Evolutionary conservation across 1,140 invertebrate species (phyloP), one percentile per base, ranked within the genome.

Genomic region (Drosophila novamexicana): DNA sequence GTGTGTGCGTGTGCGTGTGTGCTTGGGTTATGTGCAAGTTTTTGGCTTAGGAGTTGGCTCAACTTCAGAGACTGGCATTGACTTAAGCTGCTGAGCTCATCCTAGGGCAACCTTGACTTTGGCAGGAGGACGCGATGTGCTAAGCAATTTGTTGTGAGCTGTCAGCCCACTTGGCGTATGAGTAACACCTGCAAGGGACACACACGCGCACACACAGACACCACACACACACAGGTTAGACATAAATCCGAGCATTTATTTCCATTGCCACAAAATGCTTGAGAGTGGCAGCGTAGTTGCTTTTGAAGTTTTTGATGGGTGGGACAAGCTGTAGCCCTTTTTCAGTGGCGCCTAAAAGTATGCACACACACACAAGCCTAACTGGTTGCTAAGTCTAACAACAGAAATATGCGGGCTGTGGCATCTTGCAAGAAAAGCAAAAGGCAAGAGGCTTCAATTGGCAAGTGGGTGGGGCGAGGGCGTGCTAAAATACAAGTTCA

Each of bases 181-280:
- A 54, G 82, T 73, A 82, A 73, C 83, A 88, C 82, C 82, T 86
- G 79, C 79, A 77, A 77, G 62, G 44, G 49, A 61, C 39, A 49
- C 54, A n/a, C 39, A 39, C 22, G 12, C 57, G 63, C 10, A 18
- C 42, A 50, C 16, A 57, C 9, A 44, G 12, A 62, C 34, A 34
- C 37, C 16, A 57, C 16, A 53, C 16, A 62, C 49, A 44, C 56
- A 40, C 34, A 54, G 63, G 59, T 67, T 63, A 73, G 44, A 61
- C 69, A 82, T 89, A 89, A 89, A 89, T 83, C 79, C 66, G 61
- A 83, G 80, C 76, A 86, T 83, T 86, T 88, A 86, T 82, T 86
- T 80, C 77, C 65, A 74, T 79, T 68, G 59, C 62, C 64, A 61
- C 70, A 77, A 58, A 52, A 68, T 68, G 42, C 39, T 45, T 39